Evolutionary conservation across 2,797 vertebrate species (phyloP).

Genomic region (Pristis pectinata): DNA sequence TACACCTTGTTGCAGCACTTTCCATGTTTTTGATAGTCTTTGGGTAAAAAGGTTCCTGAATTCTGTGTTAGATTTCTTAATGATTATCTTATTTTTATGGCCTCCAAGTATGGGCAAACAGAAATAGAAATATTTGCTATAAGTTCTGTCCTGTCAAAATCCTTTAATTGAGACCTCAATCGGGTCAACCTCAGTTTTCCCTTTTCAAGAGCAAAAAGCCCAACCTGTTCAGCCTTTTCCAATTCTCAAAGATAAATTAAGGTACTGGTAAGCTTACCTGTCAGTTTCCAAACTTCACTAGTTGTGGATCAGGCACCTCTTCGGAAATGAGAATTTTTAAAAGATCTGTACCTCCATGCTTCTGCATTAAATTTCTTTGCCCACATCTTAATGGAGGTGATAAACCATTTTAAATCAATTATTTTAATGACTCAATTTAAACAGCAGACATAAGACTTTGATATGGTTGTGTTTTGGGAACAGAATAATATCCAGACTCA

Average conservation of each 20-base stretch:
- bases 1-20: neutral
- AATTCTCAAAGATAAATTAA: neutral
- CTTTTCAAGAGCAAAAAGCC: neutral
- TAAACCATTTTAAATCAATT: neutral
- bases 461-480: neutral
- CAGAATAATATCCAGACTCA: neutral
- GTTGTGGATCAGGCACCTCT: neutral
- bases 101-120: neutral
- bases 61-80: neutral
- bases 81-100: neutral
- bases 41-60: neutral
- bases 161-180: neutral
- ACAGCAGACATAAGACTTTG: neutral
- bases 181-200: neutral
- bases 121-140: neutral
- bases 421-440: neutral
- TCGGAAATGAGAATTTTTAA: neutral
- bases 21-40: neutral
- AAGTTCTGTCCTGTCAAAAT: neutral
- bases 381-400: neutral
- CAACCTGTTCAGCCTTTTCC: neutral
- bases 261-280: neutral
- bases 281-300: neutral
- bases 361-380: neutral
- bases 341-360: neutral